These are phyloP conservation scores for Talpa occidentalis DNA, from an alignment of 2,113 vertebrate species.

Conservation along the genomic window DNA sequence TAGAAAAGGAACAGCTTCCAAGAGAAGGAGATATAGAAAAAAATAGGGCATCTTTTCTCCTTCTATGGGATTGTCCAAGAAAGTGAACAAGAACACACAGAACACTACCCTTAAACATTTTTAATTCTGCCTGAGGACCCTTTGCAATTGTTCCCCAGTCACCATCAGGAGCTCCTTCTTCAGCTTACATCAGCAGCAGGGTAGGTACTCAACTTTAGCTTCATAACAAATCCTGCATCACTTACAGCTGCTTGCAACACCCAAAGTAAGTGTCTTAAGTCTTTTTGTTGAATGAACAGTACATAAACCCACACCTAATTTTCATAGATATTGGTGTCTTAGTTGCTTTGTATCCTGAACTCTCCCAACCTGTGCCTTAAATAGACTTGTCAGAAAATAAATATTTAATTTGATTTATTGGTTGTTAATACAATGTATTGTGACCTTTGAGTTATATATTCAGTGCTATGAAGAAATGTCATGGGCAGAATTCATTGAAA, in stretches of 20 bases:
- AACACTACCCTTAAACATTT: not conserved
- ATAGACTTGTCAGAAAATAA: not conserved
- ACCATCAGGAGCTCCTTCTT: not conserved
- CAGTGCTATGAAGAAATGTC: not conserved
- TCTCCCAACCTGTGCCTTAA: not conserved
- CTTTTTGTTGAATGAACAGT: not conserved
- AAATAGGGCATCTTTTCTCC: not conserved
- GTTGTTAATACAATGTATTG: not conserved
- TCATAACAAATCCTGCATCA: not conserved
- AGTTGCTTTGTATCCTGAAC: not conserved
- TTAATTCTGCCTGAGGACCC: not conserved
- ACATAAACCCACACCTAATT: not conserved
- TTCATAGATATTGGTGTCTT: not conserved
- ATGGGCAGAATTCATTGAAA: not conserved
- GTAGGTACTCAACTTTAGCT: not conserved
- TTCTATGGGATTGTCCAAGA: not conserved
- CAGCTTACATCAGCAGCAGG: no score
- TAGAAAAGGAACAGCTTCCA: not conserved
- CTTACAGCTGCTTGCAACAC: not conserved
- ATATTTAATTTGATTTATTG: not conserved
- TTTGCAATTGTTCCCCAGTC: not conserved
- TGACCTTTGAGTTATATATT: slow-evolving; percentile 12
- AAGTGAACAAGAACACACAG: not conserved
- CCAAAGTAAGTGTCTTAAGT: not conserved
- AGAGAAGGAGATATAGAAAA: not conserved